Conservation (phyloP, 2,797 vertebrate genomes). For the Malurus splendens region DNA sequence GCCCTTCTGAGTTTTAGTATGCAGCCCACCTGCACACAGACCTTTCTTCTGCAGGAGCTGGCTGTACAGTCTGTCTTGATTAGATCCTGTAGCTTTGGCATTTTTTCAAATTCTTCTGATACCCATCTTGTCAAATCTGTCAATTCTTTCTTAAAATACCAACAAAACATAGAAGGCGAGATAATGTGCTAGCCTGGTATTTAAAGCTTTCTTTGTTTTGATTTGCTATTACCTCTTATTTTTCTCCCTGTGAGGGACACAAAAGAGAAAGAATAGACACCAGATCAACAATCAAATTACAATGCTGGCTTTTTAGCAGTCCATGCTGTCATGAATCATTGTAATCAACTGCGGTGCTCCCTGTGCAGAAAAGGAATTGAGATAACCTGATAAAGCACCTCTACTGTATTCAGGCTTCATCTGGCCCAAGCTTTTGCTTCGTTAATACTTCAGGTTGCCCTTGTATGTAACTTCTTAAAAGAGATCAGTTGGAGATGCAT, state of each 20-base stretch:
- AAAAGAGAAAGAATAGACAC: slow-evolving; percentile 3
- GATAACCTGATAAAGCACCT: slow-evolving; percentile 11
- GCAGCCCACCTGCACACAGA: background rate
- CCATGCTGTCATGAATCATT: background rate
- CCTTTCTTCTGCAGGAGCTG: background rate
- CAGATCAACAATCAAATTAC: slow-evolving; percentile 23
- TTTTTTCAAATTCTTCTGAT: slow-evolving; percentile 7
- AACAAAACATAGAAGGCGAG: background rate
- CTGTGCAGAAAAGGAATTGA: background rate
- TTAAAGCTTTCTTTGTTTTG: slow-evolving; percentile 26
- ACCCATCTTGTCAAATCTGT: slow-evolving; percentile 4
- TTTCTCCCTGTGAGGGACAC: background rate
- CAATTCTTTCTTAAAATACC: slow-evolving; percentile 10
- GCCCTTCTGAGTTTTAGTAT: slow-evolving; percentile 6
- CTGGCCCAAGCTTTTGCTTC: background rate
- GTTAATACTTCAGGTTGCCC: background rate
- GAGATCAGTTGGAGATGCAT: background rate
- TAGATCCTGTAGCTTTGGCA: background rate
- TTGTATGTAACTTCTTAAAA: background rate
- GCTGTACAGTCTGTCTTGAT: background rate
- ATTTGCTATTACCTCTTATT: slow-evolving; percentile 21
- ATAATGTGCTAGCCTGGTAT: background rate
- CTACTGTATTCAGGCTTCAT: background rate
- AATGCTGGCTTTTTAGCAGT: background rate
- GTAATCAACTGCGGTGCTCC: background rate